Conservation (phyloP, 2,113 vertebrate genomes). For the Caranx melampygus region DNA sequence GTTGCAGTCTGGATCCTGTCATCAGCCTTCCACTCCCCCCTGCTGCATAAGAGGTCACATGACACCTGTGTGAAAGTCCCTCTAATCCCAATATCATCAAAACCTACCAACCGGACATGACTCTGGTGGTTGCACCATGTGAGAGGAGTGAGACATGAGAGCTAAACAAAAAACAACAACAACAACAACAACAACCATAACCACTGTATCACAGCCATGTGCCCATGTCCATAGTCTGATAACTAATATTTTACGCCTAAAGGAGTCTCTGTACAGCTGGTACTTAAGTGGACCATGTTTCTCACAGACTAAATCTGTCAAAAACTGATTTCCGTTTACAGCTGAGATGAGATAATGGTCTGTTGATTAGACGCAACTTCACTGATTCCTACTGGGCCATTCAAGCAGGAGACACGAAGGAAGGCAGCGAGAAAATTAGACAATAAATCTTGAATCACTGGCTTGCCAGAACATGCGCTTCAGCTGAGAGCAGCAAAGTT, state of each 20-base stretch:
- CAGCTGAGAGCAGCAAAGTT: too few species aligned
- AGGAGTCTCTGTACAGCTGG: too few species aligned
- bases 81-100: not conserved
- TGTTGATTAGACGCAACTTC: conserved; percentile 4
- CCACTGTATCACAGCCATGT: not conserved
- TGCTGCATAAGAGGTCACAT: conserved; percentile 55
- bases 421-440: not conserved
- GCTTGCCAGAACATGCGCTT: too few species aligned
- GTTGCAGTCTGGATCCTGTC: conserved; percentile 22
- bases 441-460: not conserved
- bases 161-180: too few species aligned
- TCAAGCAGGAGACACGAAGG: conserved; percentile 9
- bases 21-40: conserved; percentile 40
- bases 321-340: not conserved
- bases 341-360: not conserved
- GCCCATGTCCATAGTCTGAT: not conserved
- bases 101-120: not conserved
- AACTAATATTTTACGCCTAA: not conserved
- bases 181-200: not conserved
- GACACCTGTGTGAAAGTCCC: conserved; percentile 18
- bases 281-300: too few species aligned
- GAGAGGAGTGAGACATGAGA: too few species aligned
- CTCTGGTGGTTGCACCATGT: not conserved
- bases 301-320: conserved; percentile 7
- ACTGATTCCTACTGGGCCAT: not conserved